These are phyloP conservation scores for Stenotaenia linearis DNA, from an alignment of 2,888 invertebrate species.

Conservation along the genomic window DNA sequence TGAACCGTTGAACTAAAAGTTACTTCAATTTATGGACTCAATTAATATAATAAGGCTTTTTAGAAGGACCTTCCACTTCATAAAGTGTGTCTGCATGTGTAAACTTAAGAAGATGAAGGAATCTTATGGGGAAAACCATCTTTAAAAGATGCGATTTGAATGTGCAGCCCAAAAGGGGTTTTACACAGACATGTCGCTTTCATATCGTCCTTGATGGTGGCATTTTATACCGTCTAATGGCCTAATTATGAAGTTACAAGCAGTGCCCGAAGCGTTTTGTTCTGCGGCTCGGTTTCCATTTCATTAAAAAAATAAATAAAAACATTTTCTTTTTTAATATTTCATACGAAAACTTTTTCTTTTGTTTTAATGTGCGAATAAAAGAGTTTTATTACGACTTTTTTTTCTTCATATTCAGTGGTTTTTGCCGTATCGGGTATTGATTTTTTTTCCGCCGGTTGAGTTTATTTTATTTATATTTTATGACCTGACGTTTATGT, in stretches of 20 bases:
- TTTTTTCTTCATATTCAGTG: background rate
- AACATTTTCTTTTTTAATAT: background rate
- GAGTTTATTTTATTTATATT: background rate
- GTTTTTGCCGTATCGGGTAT: no score
- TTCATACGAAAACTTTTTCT: no score
- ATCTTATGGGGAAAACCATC: background rate
- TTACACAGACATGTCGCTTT: background rate
- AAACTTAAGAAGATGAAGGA: background rate
- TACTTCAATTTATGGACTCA: background rate
- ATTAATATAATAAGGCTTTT: background rate
- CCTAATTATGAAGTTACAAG: background rate
- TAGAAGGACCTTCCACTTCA: background rate
- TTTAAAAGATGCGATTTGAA: background rate
- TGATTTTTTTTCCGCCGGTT: background rate
- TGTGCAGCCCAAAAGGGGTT: background rate
- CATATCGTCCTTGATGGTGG: background rate
- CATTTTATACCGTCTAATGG: background rate
- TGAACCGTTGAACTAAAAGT: background rate
- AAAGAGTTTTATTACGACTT: background rate
- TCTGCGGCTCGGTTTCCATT: background rate
- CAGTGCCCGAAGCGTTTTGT: background rate
- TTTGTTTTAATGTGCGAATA: background rate
- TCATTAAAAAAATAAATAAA: background rate
- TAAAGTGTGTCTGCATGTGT: background rate
- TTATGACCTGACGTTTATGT: background rate